Evolutionary conservation across 1,140 invertebrate species (phyloP).

Genomic region (Octopus sinensis): DNA sequence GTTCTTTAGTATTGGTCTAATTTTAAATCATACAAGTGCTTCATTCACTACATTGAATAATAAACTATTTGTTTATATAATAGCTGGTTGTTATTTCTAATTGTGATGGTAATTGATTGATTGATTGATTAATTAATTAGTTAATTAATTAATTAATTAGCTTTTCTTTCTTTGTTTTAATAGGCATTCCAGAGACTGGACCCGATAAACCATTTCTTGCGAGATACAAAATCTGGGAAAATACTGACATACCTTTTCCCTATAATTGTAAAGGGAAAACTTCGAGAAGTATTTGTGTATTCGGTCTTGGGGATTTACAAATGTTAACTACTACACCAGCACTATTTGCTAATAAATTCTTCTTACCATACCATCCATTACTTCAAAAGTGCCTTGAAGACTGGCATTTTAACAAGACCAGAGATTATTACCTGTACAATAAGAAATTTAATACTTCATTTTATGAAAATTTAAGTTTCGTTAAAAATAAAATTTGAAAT

Average conservation of each 20-base stretch:
- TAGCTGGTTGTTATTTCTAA: no score
- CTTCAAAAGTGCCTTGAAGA: conserved; percentile 44
- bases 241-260: conserved; percentile 21
- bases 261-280: conserved; percentile 32
- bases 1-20: no score
- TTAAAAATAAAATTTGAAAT: conserved; percentile 23
- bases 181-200: conserved; percentile 34
- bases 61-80: no score
- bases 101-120: no score
- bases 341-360: conserved; percentile 47
- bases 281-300: conserved; percentile 44
- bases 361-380: conserved; percentile 32
- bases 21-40: no score
- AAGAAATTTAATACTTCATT: conserved; percentile 26
- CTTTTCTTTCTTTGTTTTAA: conserved; percentile 22
- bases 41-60: no score
- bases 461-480: conserved; percentile 31
- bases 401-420: conserved; percentile 32
- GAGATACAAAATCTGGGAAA: conserved; percentile 43
- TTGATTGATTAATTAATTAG: no score
- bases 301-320: conserved; percentile 45
- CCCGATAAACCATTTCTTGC: conserved; percentile 34
- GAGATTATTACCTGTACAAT: conserved; percentile 24
- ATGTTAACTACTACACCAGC: conserved; percentile 31
- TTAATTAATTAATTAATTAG: background rate